phyloP scores from a whole-genome alignment of 2,113 vertebrate species.

The Triplophysa rosa region DNA sequence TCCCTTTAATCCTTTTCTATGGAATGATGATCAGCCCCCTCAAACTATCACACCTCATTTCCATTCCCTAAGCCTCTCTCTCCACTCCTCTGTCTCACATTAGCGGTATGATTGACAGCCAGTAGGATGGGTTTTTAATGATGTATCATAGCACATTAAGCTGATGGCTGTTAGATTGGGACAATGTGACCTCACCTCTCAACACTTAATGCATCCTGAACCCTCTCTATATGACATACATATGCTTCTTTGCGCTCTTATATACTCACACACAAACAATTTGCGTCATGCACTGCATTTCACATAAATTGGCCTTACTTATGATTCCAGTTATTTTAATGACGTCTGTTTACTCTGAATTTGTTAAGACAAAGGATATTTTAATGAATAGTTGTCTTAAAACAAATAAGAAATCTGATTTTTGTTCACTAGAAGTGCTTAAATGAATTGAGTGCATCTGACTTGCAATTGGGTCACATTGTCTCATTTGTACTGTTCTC shows the following conservation, averaged over 20 bases:
- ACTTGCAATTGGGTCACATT: slow-evolving; percentile 4
- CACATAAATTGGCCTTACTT: slow-evolving; percentile 1
- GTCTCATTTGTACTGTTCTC: slow-evolving; percentile 10
- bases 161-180: slow-evolving; percentile 38
- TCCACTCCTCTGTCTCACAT: slow-evolving; percentile 5
- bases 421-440: neutral
- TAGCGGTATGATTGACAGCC: slow-evolving; percentile 37
- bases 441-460: neutral
- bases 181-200: slow-evolving; percentile 41
- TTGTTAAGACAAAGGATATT: neutral
- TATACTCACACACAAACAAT: neutral
- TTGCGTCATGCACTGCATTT: neutral
- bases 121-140: slow-evolving; percentile 47
- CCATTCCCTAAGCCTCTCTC: slow-evolving; percentile 17
- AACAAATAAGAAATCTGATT: slow-evolving; percentile 5
- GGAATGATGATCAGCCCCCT: slow-evolving; percentile 32
- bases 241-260: neutral
- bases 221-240: slow-evolving; percentile 1
- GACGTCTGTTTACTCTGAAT: neutral
- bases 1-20: neutral
- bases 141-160: slow-evolving; percentile 46
- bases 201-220: slow-evolving; percentile 23
- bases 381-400: neutral
- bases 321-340: slow-evolving; percentile 6
- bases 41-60: slow-evolving; percentile 29